A percentile compares a stretch with the other conserved stretches of the same genome.
Evolutionary conservation across 1,140 invertebrate species (phyloP).

Genomic region (Drosophila santomea): DNA sequence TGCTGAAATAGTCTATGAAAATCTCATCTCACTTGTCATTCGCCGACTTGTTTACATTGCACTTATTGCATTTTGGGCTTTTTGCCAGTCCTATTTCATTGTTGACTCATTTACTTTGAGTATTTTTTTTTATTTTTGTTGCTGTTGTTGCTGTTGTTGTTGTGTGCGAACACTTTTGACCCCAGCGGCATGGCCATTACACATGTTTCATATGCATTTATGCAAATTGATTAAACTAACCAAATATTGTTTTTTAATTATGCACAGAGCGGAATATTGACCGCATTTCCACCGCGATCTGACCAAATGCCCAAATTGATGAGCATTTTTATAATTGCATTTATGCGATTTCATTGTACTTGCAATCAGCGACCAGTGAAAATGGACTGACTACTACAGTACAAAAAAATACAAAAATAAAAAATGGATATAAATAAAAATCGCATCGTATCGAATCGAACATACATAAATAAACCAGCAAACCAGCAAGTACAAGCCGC

Average conservation of each 20-base stretch:
- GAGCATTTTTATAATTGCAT: slow-evolving; percentile 82
- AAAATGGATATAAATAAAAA: slow-evolving; percentile 1
- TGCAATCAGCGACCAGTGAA: slow-evolving; percentile 34
- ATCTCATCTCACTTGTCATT: slow-evolving; percentile 2
- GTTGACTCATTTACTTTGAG: slow-evolving; percentile 22
- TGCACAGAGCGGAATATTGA: slow-evolving; percentile 64
- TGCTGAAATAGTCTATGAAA: slow-evolving; percentile 3
- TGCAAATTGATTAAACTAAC: slow-evolving; percentile 82
- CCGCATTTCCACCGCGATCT: slow-evolving; percentile 59
- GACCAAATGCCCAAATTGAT: slow-evolving; percentile 66
- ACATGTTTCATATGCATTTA: slow-evolving; percentile 57
- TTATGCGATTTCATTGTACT: slow-evolving; percentile 64
- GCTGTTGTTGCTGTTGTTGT: too few species aligned
- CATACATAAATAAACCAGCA: slow-evolving; percentile 41
- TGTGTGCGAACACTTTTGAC: slow-evolving; percentile 6
- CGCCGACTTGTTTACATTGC: slow-evolving; percentile 23
- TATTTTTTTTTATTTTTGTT: slow-evolving; percentile 22
- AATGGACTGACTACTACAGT: background rate
- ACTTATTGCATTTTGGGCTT: slow-evolving; percentile 18
- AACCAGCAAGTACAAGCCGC: slow-evolving; percentile 18
- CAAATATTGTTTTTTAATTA: slow-evolving; percentile 84
- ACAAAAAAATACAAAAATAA: background rate
- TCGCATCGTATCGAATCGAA: background rate
- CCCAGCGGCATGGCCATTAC: slow-evolving; percentile 22
- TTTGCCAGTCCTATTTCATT: slow-evolving; percentile 31